Percentiles rank a stretch among this genome's conserved stretches.
phyloP scores from a whole-genome alignment of 2,113 vertebrate genomes.

The Mesocricetus auratus region DNA sequence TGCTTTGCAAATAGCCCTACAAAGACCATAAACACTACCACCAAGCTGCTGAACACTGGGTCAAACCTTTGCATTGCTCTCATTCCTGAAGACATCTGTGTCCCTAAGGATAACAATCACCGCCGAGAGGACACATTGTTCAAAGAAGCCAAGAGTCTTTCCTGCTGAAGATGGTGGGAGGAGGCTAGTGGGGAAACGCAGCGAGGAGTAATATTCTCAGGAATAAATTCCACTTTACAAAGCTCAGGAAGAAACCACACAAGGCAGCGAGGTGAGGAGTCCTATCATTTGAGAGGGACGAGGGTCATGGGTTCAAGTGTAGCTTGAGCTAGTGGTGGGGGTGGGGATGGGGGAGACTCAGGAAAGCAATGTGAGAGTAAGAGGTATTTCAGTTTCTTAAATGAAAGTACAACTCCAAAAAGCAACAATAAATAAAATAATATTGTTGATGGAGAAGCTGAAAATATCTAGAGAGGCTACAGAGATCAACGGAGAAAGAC shows the following conservation, averaged over 20 bases:
- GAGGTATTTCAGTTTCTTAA: slow-evolving; percentile 76
- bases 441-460: slow-evolving; percentile 45
- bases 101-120: slow-evolving; percentile 41
- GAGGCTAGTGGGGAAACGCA: slow-evolving; percentile 74
- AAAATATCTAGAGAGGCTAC: neutral
- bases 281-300: neutral
- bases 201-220: slow-evolving; percentile 63
- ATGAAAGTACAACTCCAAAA: slow-evolving; percentile 62
- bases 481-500: neutral
- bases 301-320: neutral
- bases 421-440: slow-evolving; percentile 27
- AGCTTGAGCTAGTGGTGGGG: neutral
- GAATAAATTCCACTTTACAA: slow-evolving; percentile 18
- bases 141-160: slow-evolving; percentile 67
- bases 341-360: slow-evolving; percentile 54
- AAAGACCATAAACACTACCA: slow-evolving; percentile 25
- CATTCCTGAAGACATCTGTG: slow-evolving; percentile 56
- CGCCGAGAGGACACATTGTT: slow-evolving; percentile 58
- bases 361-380: slow-evolving; percentile 76
- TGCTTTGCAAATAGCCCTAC: neutral
- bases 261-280: no score
- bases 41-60: neutral
- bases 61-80: neutral
- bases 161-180: slow-evolving; percentile 51
- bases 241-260: neutral